Evolutionary conservation across 2,888 invertebrate genomes (phyloP), one percentile per base, ranked within the genome.

Genomic region (Nemapogon koenigi): DNA sequence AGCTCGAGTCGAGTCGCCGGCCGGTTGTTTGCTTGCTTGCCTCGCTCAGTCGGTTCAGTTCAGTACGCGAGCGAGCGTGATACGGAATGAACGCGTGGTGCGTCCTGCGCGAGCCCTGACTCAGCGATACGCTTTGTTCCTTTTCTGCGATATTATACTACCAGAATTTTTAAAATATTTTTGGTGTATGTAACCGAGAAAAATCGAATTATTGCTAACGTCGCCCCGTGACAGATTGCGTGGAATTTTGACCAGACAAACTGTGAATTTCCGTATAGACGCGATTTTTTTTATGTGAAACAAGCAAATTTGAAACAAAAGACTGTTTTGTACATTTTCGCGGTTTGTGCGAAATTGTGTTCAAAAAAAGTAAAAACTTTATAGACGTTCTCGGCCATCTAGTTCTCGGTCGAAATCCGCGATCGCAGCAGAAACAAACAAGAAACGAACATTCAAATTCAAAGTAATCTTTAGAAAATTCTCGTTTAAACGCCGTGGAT

Each of bases 41-140:
- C 19, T 16, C n/a, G n/a, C 16, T 26, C 30, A 35, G n/a, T 35
- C 41, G 35, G n/a, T 40, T 40, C 43, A 50, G 60, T 56, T 68
- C 78, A 81, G 81, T 81, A 70, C 76, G 78, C 79, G 70, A 75
- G 73, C 71, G 64, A 75, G 78, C 80, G 80, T 79, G 70, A 72
- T 79, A 73, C 75, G 79, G 76, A 73, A 71, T 73, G 73, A 69
- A 73, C 76, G 80, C 72, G 79, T 69, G 78, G 78, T 76, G 78
- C 75, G 70, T 76, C 72, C 78, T 78, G 72, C 73, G 79, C 73
- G 80, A 73, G 72, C 72, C 63, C 71, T 76, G 71, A 76, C 69
- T 68, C 65, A 62, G 66, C 72, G 75, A 73, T 66, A 66, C 59
- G 59, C 66, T 65, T 55, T 66, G 62, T 62, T 63, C 61, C n/a